Evolutionary conservation across 2,888 invertebrate species (phyloP).

Genomic region (Ariolimax columbianus): DNA sequence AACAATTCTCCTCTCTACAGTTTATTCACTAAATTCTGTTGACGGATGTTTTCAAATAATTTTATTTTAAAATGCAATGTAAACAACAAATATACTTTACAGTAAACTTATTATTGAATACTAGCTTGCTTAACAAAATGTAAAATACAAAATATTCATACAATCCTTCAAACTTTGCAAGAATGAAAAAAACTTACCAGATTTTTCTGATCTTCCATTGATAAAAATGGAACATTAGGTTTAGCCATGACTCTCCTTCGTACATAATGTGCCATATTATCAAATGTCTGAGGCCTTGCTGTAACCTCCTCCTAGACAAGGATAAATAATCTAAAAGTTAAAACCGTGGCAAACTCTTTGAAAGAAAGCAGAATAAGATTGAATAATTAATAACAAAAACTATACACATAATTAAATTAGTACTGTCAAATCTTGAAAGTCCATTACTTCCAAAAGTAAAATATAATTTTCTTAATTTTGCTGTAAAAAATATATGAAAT

Average conservation of each 20-base stretch:
- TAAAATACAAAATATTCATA: not conserved
- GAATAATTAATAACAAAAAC: no score
- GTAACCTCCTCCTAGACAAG: conserved; percentile 74
- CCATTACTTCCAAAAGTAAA: no score
- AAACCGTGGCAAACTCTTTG: not conserved
- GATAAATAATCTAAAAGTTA: not conserved
- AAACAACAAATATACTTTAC: not conserved
- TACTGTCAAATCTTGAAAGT: no score
- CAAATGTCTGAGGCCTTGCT: conserved; percentile 68
- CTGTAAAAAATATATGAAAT: no score
- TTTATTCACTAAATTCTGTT: not conserved
- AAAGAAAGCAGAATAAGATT: no score
- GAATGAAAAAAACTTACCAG: conserved; percentile 63
- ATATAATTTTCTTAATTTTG: no score
- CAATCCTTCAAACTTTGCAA: not conserved
- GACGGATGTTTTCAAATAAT: not conserved
- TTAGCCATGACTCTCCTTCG: conserved; percentile 71
- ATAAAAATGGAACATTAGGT: conserved; percentile 70
- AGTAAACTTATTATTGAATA: no score
- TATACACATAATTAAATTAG: no score
- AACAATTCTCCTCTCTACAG: not conserved
- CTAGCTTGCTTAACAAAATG: not conserved
- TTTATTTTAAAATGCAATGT: not conserved
- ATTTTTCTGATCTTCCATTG: conserved; percentile 73
- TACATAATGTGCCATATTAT: conserved; percentile 69